These are phyloP conservation scores for Rhagonycha lutea DNA, from an alignment of 2,888 invertebrate genomes.

Conservation along the genomic window DNA sequence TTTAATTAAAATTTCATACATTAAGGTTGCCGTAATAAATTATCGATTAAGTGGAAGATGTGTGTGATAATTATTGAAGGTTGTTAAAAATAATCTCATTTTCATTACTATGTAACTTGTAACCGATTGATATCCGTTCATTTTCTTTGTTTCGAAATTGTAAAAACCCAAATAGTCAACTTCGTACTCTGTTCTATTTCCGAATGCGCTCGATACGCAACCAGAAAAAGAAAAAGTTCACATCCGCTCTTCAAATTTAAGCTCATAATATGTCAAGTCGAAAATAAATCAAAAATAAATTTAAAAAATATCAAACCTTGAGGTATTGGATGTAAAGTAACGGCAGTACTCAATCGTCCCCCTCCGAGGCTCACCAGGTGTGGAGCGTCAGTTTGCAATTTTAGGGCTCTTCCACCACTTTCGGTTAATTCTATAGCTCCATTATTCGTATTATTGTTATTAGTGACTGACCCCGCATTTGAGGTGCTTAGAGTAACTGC, in stretches of 20 bases:
- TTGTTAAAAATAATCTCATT: not conserved
- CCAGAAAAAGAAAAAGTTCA: constrained; percentile 5
- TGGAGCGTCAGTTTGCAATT: constrained; percentile 79
- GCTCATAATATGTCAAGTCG: constrained; percentile 1
- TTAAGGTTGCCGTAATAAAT: not conserved
- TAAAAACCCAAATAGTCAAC: not conserved
- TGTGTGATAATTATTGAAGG: too few relatives aligned
- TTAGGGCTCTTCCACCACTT: constrained; percentile 61
- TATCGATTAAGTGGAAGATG: too few relatives aligned
- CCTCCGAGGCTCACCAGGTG: constrained; percentile 91
- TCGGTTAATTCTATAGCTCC: constrained; percentile 43
- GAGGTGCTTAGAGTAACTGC: constrained; percentile 33
- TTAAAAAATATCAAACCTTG: constrained; percentile 66
- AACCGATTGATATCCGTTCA: not conserved
- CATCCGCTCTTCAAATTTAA: constrained; percentile 8
- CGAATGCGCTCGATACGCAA: not conserved
- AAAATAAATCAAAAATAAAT: not conserved
- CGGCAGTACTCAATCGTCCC: constrained; percentile 88
- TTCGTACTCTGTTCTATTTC: not conserved
- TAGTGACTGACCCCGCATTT: constrained; percentile 2
- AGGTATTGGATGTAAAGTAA: constrained; percentile 87
- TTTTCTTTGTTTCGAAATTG: not conserved
- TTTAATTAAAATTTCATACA: not conserved
- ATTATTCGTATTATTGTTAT: constrained; percentile 10
- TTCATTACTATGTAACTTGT: not conserved